Evolutionary conservation across 2,797 vertebrate species (phyloP), one percentile per base, ranked within the genome.

Genomic region (Lacerta viridis): DNA sequence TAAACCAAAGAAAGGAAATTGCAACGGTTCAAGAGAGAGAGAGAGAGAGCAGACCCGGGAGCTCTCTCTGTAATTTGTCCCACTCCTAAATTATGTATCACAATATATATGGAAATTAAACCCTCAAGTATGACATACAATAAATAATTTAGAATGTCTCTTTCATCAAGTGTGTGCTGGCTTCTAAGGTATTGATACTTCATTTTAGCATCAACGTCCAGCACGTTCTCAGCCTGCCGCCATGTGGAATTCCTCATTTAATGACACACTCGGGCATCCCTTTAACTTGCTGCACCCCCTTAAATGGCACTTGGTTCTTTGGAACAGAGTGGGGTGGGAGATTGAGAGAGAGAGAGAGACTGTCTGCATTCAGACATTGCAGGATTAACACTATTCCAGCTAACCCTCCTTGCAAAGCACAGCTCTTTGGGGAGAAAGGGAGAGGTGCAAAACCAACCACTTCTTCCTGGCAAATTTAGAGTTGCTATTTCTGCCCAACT

Each of bases 51-150:
- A 9, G 61, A 29, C 39, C 39, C 9, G 71, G 75, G 92, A 90
- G 88, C 93, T 90, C 23, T 92, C 93, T 92, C 92, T 97, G 97
- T 96, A 95, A 97, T 97, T 95, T 95, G 94, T 91, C 92, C 50
- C 0, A 18, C 94, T 96, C 92, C 92, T 97, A 96, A 97, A 97
- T 97, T 95, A 97, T 97, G 96, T 95, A 95, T 97, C 94, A 94
- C 95, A 96, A 96, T 96, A 97, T 97, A 95, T 97, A 89, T 89
- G 96, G 97, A 97, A 97, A 97, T 97, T 95, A 97, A 97, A 97
- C 95, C 97, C 97, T 68, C 92, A 96, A 94, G 92, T 97, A 97
- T 97, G 97, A 97, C 95, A 88, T 96, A 91, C 36, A 29, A 88
- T 97, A 95, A 97, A 97, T 97, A 97, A 97, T 97, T 97, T 91